phyloP scores from a whole-genome alignment of 2,888 invertebrate species.

The Lissonota sp. region DNA sequence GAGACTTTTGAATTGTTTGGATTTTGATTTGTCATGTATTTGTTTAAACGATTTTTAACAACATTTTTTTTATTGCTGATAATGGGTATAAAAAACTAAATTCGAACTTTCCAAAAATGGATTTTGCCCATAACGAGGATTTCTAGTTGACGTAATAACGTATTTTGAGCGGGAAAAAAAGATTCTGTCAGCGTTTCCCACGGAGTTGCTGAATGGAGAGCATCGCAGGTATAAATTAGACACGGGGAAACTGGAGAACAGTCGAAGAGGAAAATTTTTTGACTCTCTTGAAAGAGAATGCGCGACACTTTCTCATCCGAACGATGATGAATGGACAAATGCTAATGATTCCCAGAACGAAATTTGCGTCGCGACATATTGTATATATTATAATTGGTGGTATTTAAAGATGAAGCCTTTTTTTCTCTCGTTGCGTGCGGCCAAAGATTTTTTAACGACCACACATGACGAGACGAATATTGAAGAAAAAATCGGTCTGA shows the following conservation, averaged over 20 bases:
- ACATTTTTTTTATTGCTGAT: too few relatives aligned
- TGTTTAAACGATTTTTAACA: too few relatives aligned
- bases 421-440: neutral
- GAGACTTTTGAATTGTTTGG: too few relatives aligned
- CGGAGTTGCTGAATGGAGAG: neutral
- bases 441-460: slow-evolving; percentile 15
- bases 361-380: slow-evolving; percentile 6
- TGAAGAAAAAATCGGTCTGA: slow-evolving; percentile 10
- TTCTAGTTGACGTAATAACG: neutral
- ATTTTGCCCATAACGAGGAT: neutral
- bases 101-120: neutral
- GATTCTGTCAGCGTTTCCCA: neutral
- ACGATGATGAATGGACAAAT: slow-evolving; percentile 8
- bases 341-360: slow-evolving; percentile 32
- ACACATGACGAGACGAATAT: slow-evolving; percentile 11
- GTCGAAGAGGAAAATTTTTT: slow-evolving; percentile 31
- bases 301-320: slow-evolving; percentile 13
- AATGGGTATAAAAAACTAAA: too few relatives aligned
- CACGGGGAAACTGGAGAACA: slow-evolving; percentile 23
- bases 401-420: too few relatives aligned
- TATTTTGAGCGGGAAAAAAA: neutral
- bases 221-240: neutral
- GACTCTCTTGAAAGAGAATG: slow-evolving; percentile 16
- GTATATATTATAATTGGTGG: neutral
- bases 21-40: too few relatives aligned